Conservation (phyloP, 1,140 invertebrate species). For the Orchestia grillus region DNA sequence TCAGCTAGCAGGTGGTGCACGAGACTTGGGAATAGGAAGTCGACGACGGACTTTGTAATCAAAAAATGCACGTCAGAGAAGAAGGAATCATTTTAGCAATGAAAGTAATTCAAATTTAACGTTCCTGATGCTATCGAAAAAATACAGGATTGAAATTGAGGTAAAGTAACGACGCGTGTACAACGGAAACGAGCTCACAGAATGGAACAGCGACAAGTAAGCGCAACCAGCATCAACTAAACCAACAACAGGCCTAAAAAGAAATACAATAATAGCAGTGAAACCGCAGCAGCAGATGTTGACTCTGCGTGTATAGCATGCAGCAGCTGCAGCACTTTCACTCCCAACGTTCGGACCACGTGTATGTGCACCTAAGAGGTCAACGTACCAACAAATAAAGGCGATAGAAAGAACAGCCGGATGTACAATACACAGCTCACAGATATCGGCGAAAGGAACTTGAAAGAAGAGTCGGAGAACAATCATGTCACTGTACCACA, state of each 20-base stretch:
- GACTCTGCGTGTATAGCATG: neutral
- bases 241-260: neutral
- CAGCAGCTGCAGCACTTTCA: neutral
- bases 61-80: neutral
- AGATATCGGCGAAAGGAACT: neutral
- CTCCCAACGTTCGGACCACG: neutral
- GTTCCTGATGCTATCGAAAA: neutral
- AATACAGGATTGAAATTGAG: neutral
- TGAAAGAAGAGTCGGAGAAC: neutral
- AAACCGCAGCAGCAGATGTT: neutral
- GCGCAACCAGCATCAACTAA: neutral
- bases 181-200: neutral
- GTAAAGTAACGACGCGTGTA: neutral
- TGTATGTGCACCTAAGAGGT: neutral
- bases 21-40: neutral
- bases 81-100: neutral
- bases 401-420: neutral
- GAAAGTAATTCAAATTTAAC: neutral
- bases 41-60: neutral
- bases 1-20: neutral
- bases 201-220: neutral
- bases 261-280: neutral
- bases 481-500: neutral
- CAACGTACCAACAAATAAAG: neutral
- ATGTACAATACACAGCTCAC: neutral